phyloP scores from a whole-genome alignment of 2,797 vertebrate species.

The Linurgus olivaceus region DNA sequence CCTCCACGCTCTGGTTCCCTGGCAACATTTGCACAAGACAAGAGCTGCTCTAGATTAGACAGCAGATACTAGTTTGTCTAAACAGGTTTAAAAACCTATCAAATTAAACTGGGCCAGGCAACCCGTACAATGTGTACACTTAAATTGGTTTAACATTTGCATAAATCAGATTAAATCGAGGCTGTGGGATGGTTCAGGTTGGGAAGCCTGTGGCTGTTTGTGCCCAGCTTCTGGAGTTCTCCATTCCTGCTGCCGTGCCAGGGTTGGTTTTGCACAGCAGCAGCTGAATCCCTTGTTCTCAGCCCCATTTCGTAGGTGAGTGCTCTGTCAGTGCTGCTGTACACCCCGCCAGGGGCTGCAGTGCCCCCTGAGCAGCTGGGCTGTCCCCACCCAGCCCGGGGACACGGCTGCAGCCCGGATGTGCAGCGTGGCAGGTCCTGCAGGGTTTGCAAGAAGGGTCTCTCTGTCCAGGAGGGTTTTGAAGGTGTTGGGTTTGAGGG shows the following conservation, averaged over 20 bases:
- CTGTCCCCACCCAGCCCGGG: accelerated
- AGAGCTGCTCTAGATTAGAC: conserved; percentile 16
- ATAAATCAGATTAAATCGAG: not conserved
- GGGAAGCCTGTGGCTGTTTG: not conserved
- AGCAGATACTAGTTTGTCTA: conserved; percentile 31
- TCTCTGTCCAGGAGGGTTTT: not conserved
- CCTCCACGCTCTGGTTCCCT: not conserved
- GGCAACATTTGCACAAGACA: not conserved
- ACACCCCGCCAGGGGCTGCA: not conserved
- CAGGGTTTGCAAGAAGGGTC: not conserved
- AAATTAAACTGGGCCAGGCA: conserved; percentile 24
- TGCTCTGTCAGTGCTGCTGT: not conserved
- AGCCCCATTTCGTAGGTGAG: not conserved
- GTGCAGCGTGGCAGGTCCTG: accelerated
- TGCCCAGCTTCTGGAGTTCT: not conserved
- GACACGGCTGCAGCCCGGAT: not conserved
- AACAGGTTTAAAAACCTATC: conserved; percentile 45
- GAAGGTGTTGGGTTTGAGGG: not conserved
- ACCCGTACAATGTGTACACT: not conserved
- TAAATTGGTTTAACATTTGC: conserved; percentile 31
- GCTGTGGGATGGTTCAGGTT: not conserved
- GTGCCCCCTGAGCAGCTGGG: accelerated
- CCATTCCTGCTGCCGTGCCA: not conserved
- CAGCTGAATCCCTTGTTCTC: not conserved
- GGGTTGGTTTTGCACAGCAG: not conserved